Evolutionary conservation across 2,888 invertebrate species (phyloP).

Genomic region (Agrenia bidenticulata): DNA sequence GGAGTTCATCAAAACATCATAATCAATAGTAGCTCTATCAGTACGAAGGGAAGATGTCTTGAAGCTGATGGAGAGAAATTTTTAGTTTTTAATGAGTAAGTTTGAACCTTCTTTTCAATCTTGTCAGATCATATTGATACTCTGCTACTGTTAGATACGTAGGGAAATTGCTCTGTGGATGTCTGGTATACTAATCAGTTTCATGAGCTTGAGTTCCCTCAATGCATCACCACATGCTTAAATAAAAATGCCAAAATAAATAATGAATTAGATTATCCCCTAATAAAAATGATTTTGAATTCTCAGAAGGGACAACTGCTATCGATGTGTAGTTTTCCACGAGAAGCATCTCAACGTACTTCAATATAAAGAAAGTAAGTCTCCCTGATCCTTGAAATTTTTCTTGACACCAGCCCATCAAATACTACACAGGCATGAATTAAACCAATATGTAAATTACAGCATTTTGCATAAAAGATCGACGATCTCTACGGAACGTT

Average conservation of each 20-base stretch:
- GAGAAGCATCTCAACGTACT: conserved; percentile 91
- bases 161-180: too few species aligned
- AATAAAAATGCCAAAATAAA: background rate
- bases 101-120: too few species aligned
- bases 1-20: conserved; percentile 60
- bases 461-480: conserved; percentile 46
- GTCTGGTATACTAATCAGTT: too few species aligned
- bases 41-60: conserved; percentile 68
- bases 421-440: background rate
- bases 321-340: conserved; percentile 91
- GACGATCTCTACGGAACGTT: conserved; percentile 30
- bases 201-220: too few species aligned
- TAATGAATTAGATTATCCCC: too few species aligned
- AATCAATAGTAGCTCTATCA: conserved; percentile 61
- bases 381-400: background rate
- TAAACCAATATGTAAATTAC: background rate
- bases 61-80: conserved; percentile 69
- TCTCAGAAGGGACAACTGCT: conserved; percentile 83
- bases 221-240: background rate
- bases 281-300: conserved; percentile 46
- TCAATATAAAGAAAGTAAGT: conserved; percentile 97
- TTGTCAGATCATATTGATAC: too few species aligned
- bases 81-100: conserved; percentile 60
- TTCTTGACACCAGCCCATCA: background rate
- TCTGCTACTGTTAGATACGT: too few species aligned